phyloP scores from a whole-genome alignment of 1,140 invertebrate species.

The Pogonomyrmex barbatus region DNA sequence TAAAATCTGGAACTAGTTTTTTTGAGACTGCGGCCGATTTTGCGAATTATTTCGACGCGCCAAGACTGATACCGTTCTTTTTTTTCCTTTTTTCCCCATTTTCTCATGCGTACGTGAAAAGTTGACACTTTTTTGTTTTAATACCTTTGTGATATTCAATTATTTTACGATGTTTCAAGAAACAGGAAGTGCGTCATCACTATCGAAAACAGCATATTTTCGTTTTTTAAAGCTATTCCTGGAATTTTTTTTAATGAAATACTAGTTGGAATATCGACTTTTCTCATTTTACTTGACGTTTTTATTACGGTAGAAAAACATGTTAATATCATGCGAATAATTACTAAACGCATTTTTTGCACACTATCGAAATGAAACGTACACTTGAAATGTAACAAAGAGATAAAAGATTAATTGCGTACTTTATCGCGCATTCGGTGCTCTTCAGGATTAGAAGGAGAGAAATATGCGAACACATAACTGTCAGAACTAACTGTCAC shows the following conservation, averaged over 20 bases:
- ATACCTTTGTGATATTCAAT: neutral
- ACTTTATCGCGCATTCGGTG: neutral
- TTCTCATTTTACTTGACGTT: slow-evolving; percentile 1
- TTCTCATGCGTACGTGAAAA: neutral
- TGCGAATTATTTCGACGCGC: slow-evolving; percentile 52
- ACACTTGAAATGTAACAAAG: neutral
- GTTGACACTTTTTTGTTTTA: slow-evolving; percentile 11
- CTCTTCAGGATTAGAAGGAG: neutral
- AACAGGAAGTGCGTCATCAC: neutral
- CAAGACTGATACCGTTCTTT: slow-evolving; percentile 17
- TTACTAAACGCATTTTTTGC: slow-evolving; percentile 7
- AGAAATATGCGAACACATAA: neutral
- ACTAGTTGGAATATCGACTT: neutral
- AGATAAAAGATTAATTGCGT: slow-evolving; percentile 23
- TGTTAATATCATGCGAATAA: neutral
- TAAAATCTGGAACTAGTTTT: slow-evolving; percentile 53
- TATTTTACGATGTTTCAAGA: slow-evolving; percentile 1
- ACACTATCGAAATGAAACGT: neutral
- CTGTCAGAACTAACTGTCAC: too few relatives aligned
- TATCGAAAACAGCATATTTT: neutral
- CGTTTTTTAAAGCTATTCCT: neutral
- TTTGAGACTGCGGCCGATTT: slow-evolving; percentile 42
- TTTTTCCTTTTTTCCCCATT: neutral
- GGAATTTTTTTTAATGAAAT: slow-evolving; percentile 4
- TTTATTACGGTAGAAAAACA: neutral